Percentiles rank a stretch among this genome's conserved stretches.
These are phyloP conservation scores for Chondrosia reniformis DNA, from an alignment of 37 sponge, comb jelly and placozoan species.

Conservation along the genomic window DNA sequence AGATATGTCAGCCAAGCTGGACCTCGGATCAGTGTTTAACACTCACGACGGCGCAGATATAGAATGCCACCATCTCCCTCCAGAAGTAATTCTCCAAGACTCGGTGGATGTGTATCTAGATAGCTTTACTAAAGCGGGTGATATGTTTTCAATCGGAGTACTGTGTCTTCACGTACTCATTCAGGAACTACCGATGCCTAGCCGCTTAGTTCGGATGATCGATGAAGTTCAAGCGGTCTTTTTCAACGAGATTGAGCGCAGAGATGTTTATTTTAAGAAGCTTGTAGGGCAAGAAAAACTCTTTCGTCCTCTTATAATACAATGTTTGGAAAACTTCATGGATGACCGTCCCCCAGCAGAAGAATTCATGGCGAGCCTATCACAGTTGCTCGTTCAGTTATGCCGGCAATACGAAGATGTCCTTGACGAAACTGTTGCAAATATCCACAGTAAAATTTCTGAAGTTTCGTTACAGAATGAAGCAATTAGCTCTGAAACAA, in stretches of 20 bases:
- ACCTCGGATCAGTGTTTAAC: background rate
- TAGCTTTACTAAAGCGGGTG: background rate
- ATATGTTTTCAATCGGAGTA: slow-evolving; percentile 4
- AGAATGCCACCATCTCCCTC: background rate
- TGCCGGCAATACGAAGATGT: no score
- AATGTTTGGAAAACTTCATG: background rate
- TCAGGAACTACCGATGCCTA: background rate
- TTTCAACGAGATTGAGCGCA: background rate
- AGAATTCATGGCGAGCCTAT: no score
- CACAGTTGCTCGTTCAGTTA: no score
- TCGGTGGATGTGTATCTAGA: no score
- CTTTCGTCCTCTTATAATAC: background rate
- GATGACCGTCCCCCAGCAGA: background rate
- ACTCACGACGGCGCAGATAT: background rate
- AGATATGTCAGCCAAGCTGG: background rate
- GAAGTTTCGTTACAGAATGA: background rate
- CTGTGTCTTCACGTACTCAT: slow-evolving; percentile 1
- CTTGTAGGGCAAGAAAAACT: slow-evolving; percentile 5
- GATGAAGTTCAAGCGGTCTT: background rate
- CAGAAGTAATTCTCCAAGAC: background rate
- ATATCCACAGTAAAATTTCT: no score
- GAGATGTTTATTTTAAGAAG: background rate
- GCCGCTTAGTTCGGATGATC: no score
- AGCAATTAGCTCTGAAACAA: background rate
- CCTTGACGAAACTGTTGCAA: no score